A percentile compares a stretch with the other conserved stretches of the same genome.
These are phyloP conservation scores for Lytechinus variegatus DNA, from an alignment of 35 echinoderm and acorn worm species.

Conservation along the genomic window DNA sequence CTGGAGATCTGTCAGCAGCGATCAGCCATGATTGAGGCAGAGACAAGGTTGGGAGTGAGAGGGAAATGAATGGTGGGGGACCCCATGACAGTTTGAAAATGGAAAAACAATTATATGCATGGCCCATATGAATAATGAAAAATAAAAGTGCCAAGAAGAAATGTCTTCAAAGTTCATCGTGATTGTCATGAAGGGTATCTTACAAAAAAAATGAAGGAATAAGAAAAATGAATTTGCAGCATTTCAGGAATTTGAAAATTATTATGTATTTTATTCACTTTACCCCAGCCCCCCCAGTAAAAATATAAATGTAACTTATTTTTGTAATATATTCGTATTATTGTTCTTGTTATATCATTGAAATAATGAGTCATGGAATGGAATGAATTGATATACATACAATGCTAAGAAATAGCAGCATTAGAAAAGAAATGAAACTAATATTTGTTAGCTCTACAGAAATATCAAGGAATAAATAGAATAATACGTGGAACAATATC, in stretches of 20 bases:
- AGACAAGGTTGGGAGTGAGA: background rate
- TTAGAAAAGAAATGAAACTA: no score
- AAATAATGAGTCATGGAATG: no score
- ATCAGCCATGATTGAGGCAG: background rate
- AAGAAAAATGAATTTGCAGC: background rate
- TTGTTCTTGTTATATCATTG: no score
- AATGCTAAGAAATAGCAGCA: no score
- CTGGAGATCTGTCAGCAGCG: background rate
- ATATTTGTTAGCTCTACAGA: no score
- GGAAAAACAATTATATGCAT: background rate
- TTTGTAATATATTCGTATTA: no score
- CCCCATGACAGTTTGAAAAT: background rate
- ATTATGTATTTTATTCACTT: background rate
- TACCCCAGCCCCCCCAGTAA: background rate
- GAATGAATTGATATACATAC: no score
- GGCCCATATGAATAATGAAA: background rate
- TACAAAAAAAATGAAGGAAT: background rate
- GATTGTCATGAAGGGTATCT: background rate
- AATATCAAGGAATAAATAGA: no score
- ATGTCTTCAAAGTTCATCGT: background rate
- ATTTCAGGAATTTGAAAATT: background rate
- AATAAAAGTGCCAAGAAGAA: background rate
- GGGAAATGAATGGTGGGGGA: conserved; percentile 24
- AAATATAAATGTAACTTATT: background rate
- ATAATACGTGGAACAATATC: no score